These are phyloP conservation scores for Eupleurogrammus muticus DNA, from an alignment of 2,797 vertebrate species.

Conservation along the genomic window DNA sequence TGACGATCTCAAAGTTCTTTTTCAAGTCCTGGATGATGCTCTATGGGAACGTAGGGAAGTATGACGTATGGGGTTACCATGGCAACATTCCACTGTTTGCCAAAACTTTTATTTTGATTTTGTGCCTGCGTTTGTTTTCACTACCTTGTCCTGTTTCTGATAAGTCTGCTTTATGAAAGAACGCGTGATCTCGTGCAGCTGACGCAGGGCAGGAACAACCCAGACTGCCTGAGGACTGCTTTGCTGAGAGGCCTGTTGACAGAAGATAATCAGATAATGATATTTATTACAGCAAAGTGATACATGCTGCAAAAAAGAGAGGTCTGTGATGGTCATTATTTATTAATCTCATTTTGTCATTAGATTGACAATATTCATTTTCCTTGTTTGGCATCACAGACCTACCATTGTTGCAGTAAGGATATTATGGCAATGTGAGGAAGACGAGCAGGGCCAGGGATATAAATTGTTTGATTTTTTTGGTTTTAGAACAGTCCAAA, in stretches of 20 bases:
- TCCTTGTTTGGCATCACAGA: slow-evolving; percentile 24
- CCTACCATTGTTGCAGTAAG: slow-evolving; percentile 11
- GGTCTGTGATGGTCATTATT: slow-evolving; percentile 10
- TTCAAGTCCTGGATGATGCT: slow-evolving; percentile 99
- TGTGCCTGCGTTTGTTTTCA: background rate
- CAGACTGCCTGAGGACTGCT: slow-evolving; percentile 96
- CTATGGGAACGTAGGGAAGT: slow-evolving; percentile 73
- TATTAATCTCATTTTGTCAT: slow-evolving; percentile 18
- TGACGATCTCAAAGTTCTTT: slow-evolving; percentile 99
- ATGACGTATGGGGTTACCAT: slow-evolving; percentile 21
- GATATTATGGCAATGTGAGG: slow-evolving; percentile 10
- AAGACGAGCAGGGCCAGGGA: slow-evolving; percentile 58
- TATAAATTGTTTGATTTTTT: slow-evolving; percentile 24
- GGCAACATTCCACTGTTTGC: no score
- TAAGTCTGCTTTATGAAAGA: slow-evolving; percentile 99
- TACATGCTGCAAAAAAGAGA: slow-evolving; percentile 18
- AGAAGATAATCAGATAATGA: slow-evolving; percentile 31
- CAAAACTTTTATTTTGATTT: background rate
- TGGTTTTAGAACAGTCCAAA: background rate
- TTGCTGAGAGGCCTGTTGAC: slow-evolving; percentile 92
- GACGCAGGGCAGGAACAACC: slow-evolving; percentile 97
- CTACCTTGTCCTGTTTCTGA: slow-evolving; percentile 99
- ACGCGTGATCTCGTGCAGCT: slow-evolving; percentile 98
- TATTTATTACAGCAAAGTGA: background rate
- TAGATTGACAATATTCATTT: background rate